A percentile compares a stretch with the other conserved stretches of the same genome.
These are phyloP conservation scores for Lasioglossum zephyrum DNA, from an alignment of 2,888 invertebrate species.

Conservation along the genomic window DNA sequence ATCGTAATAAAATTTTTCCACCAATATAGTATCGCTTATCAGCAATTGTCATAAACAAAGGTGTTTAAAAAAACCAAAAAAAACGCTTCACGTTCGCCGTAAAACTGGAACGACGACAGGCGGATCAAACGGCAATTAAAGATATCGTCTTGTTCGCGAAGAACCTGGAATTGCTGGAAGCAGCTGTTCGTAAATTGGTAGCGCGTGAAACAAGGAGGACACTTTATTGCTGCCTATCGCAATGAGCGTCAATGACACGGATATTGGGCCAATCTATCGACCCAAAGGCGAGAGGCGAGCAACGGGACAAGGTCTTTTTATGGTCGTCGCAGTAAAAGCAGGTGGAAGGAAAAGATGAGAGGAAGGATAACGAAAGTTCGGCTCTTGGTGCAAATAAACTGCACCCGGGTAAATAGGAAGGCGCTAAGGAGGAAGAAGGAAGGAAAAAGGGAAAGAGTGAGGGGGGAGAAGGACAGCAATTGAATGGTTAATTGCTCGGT, in stretches of 20 bases:
- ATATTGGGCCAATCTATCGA: conserved; percentile 4
- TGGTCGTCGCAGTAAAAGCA: not conserved
- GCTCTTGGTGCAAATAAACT: conserved; percentile 8
- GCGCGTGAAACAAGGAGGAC: not conserved
- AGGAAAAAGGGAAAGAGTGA: not conserved
- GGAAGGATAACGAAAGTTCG: conserved; percentile 1
- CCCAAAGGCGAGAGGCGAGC: not conserved
- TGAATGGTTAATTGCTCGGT: conserved; percentile 24
- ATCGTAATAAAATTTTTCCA: too few species aligned
- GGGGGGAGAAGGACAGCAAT: not conserved
- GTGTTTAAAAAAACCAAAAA: not conserved
- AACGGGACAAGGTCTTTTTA: not conserved
- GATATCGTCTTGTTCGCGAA: not conserved
- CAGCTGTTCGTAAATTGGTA: conserved; percentile 13
- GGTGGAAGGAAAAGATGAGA: not conserved
- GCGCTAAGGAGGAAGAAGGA: not conserved
- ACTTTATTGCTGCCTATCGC: not conserved
- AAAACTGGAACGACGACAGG: not conserved
- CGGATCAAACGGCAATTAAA: not conserved
- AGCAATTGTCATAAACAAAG: not conserved
- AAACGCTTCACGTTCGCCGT: not conserved
- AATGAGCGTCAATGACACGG: conserved; percentile 14
- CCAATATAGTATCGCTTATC: not conserved
- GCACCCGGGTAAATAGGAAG: not conserved
- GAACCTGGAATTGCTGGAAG: not conserved